phyloP scores from a whole-genome alignment of 2,888 invertebrate genomes.

The Dimorphilus gyrociliatus region DNA sequence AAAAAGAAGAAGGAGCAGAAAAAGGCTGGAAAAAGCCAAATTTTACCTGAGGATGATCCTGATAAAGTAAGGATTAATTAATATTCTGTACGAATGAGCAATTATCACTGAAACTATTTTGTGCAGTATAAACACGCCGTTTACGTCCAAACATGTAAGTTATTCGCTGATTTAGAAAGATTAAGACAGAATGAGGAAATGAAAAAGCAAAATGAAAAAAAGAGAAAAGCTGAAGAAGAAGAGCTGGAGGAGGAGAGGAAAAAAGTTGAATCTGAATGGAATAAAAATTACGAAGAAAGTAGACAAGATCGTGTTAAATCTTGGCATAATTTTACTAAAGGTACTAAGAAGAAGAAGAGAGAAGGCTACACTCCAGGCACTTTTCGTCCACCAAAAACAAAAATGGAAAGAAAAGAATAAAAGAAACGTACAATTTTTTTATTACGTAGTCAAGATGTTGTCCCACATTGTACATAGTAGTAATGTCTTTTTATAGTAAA shows the following conservation, averaged over 20 bases:
- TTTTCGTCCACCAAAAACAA: slow-evolving; percentile 34
- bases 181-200: slow-evolving; percentile 32
- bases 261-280: slow-evolving; percentile 84
- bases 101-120: slow-evolving; percentile 6
- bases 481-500: no score
- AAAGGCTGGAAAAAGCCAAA: slow-evolving; percentile 53
- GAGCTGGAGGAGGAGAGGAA: slow-evolving; percentile 77
- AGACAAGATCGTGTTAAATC: slow-evolving; percentile 32
- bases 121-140: slow-evolving; percentile 59
- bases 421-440: not conserved
- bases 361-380: slow-evolving; percentile 14
- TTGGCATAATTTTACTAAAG: slow-evolving; percentile 27
- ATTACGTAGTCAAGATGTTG: not conserved
- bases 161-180: slow-evolving; percentile 66
- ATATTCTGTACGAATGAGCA: not conserved
- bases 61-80: slow-evolving; percentile 30
- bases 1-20: slow-evolving; percentile 73
- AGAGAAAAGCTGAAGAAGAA: slow-evolving; percentile 80
- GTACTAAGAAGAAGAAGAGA: slow-evolving; percentile 6
- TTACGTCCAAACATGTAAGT: slow-evolving; percentile 97
- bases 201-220: slow-evolving; percentile 42
- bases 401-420: slow-evolving; percentile 15
- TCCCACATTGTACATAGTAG: not conserved
- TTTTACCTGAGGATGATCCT: slow-evolving; percentile 53
- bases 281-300: slow-evolving; percentile 76